Base-by-base conservation (phyloP, 64 coral and sea anemone genomes). In the Actinia equina region DNA sequence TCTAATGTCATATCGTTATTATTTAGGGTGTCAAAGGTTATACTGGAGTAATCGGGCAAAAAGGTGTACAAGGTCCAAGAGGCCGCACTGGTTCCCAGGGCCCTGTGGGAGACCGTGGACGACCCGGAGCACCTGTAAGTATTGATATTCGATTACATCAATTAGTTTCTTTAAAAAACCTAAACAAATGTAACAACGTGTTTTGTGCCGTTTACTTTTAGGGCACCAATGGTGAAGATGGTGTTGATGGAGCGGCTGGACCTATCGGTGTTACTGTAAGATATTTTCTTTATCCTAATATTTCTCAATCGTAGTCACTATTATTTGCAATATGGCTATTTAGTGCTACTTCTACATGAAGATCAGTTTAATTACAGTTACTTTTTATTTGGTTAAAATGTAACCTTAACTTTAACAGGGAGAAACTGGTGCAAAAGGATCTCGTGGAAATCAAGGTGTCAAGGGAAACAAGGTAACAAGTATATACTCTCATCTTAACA, bases 71-170 rank as follows among this genome's bases (percentile, higher is more conserved):
- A 54, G 90, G 90, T 80, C 74, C 60, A 3, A 58, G 90, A n/a
- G 90, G 90, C 78, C 71, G 90, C 8, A 78, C 85, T 87, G 90
- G 90, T 17, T 46, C 85, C 45, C 86, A 80, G 71, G 90, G 90
- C 52, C 19, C 85, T 12, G 12, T 62, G 6, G 90, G 90, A 82
- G 85, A 92, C 77, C 85, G 90, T 58, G 90, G 90, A 92, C 49
- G 84, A 26, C n/a, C 63, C 43, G 90, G 90, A 86, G n/a, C 11
- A 14, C 30, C 59, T 58, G 90, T 92, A 71, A 60, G 85, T 81
- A 11, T 46, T 74, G 10, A 16, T 16, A 2, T 57, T 57, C 6
- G 2, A 2, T 16, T 11, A 57, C 55, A 57, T 49, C 3, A 57
- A 57, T 57, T 16, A 2, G 6, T 57, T 57, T 2, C 55, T 12